Percentiles rank a stretch among this genome's conserved stretches.
phyloP scores from a whole-genome alignment of 2,888 invertebrate genomes.

The Synergus umbraculus region DNA sequence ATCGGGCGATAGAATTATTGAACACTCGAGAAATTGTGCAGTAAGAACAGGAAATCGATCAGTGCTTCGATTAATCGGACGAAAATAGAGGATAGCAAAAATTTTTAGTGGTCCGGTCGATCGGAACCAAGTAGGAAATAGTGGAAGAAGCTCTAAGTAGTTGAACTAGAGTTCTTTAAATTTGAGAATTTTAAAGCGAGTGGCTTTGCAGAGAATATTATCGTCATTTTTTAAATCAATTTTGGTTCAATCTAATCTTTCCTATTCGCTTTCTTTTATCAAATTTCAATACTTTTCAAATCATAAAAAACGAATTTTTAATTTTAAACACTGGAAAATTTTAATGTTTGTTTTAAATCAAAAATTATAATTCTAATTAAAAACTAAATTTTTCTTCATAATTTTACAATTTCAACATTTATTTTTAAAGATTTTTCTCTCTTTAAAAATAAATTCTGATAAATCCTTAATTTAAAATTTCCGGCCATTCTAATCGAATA shows the following conservation, averaged over 20 bases:
- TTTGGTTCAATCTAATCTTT: background rate
- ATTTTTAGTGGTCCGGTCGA: slow-evolving; percentile 9
- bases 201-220: background rate
- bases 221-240: background rate
- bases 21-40: slow-evolving; percentile 39
- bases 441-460: background rate
- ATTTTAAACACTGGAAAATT: too few species aligned
- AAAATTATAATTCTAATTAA: background rate
- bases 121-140: slow-evolving; percentile 23
- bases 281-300: background rate
- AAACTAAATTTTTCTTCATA: background rate
- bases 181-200: background rate
- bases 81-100: slow-evolving; percentile 31
- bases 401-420: background rate
- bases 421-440: background rate
- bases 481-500: background rate
- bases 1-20: slow-evolving; percentile 40
- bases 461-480: background rate
- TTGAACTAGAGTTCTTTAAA: slow-evolving; percentile 23
- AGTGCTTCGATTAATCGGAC: slow-evolving; percentile 38
- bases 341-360: too few species aligned
- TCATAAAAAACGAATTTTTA: too few species aligned
- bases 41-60: slow-evolving; percentile 33
- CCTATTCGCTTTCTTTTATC: background rate
- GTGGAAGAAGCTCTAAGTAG: slow-evolving; percentile 25